Base-by-base conservation (phyloP, 2,888 invertebrate species). In the Apotomis betuletana region DNA sequence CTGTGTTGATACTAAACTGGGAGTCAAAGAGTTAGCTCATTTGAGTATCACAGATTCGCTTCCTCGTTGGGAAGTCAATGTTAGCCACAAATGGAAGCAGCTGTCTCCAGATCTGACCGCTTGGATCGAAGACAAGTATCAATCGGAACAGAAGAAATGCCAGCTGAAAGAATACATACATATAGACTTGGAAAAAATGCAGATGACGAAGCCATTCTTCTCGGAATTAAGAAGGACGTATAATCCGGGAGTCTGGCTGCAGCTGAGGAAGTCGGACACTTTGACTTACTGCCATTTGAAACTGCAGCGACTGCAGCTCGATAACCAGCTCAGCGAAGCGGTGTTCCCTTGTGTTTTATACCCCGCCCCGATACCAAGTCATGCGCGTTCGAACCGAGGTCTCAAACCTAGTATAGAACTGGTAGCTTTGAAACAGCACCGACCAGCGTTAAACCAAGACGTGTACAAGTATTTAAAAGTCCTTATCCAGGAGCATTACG, bases 161-260 rank as follows among this genome's bases (percentile, higher is more conserved):
- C 96, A 96, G 77, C 87, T 97, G 59, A 96, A 96, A 83, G 96
- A 97, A 83, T 96, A 96, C 83, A 95, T 97, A 8, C 90, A 97
- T 93, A 96, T 97, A 69, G 97, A 97, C 83, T 94, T 97, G 77
- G 95, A 95, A 64, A 96, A 96, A 85, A 97, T 97, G 97, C 96
- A 96, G 79, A 97, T 97, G 96, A 95, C 96, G 0, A 97, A 97
- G 84, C 97, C 97, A 0, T 97, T 97, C 87, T 97, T 96, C 81
- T 97, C 97, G 0, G 96, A 96, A 80, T 85, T 97, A 38, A 88
- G 96, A 57, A 92, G 97, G 55, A 95, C 95, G 0, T 96, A 96
- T 82, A 94, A 94, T 70, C 97, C 97, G 0, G 97, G 96, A 0
- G 81, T 97, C 57, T 97, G 96, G 95, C 79, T 96, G 75, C 96